Evolutionary conservation across 2,888 invertebrate species (phyloP), one percentile per base, ranked within the genome.

Genomic region (Tetragnatha montana): DNA sequence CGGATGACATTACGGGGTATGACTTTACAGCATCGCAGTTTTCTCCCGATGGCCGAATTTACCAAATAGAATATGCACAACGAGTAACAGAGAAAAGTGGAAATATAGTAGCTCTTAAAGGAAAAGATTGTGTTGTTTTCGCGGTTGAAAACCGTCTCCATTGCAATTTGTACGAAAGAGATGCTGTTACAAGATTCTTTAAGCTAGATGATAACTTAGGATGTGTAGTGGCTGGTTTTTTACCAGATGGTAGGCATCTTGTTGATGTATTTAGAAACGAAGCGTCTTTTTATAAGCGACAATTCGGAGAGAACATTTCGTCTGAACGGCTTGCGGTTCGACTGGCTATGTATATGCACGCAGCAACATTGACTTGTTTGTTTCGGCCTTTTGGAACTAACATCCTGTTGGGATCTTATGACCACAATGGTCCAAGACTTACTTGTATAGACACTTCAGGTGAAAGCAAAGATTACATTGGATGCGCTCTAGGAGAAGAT

Each of bases 21-120:
- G 99, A 99, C 95, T 95, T 99, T 93, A 99, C 99, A 91, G 99
- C 99, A 17, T 98, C 99, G 71, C 99, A 99, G 95, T 99, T 99
- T 94, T 99, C 99, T 0, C 99, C 99, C 2, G 99, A 99, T 93
- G 99, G 99, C 12, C 95, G 99, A 92, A 99, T 99, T 68, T 99
- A 99, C 94, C 99, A 99, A 96, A 98, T 99, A 1, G 99, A 99
- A 95, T 99, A 99, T 94, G 99, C 99, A 2, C 97, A 97, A 85
- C 99, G 99, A 94, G 99, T 99, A 6, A 99, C 99, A 0, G 99
- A 99, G 94, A 98, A 97, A 93, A 97, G 98, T 93, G 98, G 99
- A 14, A 99, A 99, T 90, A 98, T 98, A 14, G 96, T 99, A 91
- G 99, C 97, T 0, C 95, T 99, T 7, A 95, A 97, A 92, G 98